Conservation (phyloP, 1,140 invertebrate genomes). For the Oedothorax gibbosus region DNA sequence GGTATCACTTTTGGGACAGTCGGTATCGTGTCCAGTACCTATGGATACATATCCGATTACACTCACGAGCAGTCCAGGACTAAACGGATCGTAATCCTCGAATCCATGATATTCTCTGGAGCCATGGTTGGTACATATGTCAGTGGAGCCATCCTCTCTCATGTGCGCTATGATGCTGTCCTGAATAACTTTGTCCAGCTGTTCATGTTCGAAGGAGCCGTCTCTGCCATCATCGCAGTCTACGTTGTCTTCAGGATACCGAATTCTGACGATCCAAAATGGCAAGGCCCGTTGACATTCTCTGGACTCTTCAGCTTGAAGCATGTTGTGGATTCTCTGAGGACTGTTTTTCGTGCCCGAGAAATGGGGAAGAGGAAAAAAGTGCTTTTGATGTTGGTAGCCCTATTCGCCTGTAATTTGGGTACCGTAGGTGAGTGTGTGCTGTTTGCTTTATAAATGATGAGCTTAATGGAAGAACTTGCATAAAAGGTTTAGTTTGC, state of each 20-base stretch:
- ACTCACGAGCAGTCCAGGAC: slow-evolving; percentile 84
- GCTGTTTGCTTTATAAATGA: too few relatives aligned
- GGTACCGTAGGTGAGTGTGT: slow-evolving; percentile 37
- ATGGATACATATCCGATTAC: slow-evolving; percentile 89
- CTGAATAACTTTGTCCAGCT: slow-evolving; percentile 63
- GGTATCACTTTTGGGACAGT: slow-evolving; percentile 85
- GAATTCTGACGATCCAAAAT: slow-evolving; percentile 36
- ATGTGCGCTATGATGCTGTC: slow-evolving; percentile 66
- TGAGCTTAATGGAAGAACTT: too few relatives aligned
- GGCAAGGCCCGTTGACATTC: neutral
- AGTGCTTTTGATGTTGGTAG: slow-evolving; percentile 66
- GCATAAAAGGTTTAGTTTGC: too few relatives aligned
- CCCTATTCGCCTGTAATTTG: slow-evolving; percentile 62
- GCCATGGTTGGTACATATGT: slow-evolving; percentile 69
- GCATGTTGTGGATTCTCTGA: slow-evolving; percentile 65
- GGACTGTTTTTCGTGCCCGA: slow-evolving; percentile 66
- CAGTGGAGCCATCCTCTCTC: slow-evolving; percentile 68
- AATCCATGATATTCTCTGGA: slow-evolving; percentile 74
- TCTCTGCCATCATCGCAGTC: slow-evolving; percentile 66
- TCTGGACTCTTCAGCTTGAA: slow-evolving; percentile 61
- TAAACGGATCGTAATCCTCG: slow-evolving; percentile 81
- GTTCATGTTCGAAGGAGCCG: slow-evolving; percentile 64
- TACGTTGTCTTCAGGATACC: slow-evolving; percentile 68
- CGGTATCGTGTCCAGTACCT: slow-evolving; percentile 89
- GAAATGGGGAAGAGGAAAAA: slow-evolving; percentile 64